Conservation (phyloP, 2,113 vertebrate genomes). For the Rhynchomys soricoides region DNA sequence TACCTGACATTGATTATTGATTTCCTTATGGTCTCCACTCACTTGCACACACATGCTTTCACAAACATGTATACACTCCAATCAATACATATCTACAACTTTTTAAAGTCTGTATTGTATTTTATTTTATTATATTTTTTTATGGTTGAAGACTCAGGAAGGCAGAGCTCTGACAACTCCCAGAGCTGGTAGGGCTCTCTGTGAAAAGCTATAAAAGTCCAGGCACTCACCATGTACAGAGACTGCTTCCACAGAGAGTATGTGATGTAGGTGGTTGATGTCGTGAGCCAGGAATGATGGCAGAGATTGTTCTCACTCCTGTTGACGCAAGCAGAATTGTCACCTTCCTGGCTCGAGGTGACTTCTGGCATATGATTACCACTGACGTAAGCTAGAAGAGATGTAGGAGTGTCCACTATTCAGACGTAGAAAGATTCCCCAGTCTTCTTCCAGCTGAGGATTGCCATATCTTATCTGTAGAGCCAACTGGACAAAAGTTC, state of each 20-base stretch:
- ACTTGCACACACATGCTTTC: no score
- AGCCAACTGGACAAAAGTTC: background rate
- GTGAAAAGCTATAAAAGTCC: background rate
- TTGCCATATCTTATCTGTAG: background rate
- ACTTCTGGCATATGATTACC: background rate
- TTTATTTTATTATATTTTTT: no score
- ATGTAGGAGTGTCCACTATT: background rate
- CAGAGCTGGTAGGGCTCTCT: background rate
- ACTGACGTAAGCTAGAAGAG: background rate
- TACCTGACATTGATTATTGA: background rate
- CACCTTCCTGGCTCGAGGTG: background rate
- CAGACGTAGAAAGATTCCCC: background rate
- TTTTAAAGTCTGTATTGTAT: no score
- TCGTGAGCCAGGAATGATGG: background rate
- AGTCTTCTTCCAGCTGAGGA: background rate
- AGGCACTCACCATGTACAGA: background rate
- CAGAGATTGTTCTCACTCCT: background rate
- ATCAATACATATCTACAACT: background rate
- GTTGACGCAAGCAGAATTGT: background rate
- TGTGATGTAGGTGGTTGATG: background rate
- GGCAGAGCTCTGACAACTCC: background rate
- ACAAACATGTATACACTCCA: background rate
- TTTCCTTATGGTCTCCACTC: background rate
- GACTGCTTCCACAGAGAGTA: background rate
- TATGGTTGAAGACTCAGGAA: background rate